Conservation (phyloP, 2,888 invertebrate genomes). For the Bellardia pandia region DNA sequence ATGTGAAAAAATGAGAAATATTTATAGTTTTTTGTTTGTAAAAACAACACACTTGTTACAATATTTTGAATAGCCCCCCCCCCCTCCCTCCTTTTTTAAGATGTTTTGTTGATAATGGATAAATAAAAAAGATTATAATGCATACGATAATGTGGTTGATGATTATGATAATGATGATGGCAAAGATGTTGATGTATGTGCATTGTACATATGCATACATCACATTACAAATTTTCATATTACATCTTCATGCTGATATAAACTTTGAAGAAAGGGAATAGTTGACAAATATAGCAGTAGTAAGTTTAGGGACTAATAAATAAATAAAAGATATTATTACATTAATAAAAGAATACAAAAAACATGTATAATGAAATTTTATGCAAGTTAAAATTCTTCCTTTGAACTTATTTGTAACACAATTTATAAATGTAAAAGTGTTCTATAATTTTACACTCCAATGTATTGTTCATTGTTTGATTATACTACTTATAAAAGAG, state of each 20-base stretch:
- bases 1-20: slow-evolving; percentile 13
- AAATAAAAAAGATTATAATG: slow-evolving; percentile 29
- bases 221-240: slow-evolving; percentile 22
- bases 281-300: not conserved
- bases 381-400: no score
- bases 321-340: no score
- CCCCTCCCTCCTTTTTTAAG: not conserved
- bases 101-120: slow-evolving; percentile 40
- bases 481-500: slow-evolving; percentile 1
- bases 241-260: slow-evolving; percentile 8
- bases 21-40: slow-evolving; percentile 11
- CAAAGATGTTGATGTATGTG: slow-evolving; percentile 14
- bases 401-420: not conserved
- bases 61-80: slow-evolving; percentile 6
- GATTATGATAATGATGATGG: slow-evolving; percentile 47
- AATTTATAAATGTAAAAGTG: not conserved
- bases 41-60: slow-evolving; percentile 25
- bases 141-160: not conserved
- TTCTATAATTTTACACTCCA: not conserved
- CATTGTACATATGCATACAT: slow-evolving; percentile 7
- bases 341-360: no score
- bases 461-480: slow-evolving; percentile 8
- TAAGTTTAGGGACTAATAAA: not conserved
- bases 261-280: no score
- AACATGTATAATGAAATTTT: no score